Base-by-base conservation (phyloP, 2,888 invertebrate species). In the Tetragnatha montana region DNA sequence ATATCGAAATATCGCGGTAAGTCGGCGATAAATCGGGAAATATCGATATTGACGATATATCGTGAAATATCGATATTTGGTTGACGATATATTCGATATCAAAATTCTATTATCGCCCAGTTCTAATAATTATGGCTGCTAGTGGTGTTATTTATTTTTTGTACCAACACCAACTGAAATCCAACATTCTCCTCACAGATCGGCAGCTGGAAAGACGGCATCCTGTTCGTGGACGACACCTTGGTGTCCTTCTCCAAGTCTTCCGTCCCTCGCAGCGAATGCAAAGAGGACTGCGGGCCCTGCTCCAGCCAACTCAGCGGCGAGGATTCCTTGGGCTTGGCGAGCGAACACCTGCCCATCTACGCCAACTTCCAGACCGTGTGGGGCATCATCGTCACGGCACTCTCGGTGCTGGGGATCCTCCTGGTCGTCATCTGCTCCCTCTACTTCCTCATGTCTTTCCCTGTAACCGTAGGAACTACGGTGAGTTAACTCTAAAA, bases 381-480 rank as follows among this genome's bases (percentile, higher is more conserved):
- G 47, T 94, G 94, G 93, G 94, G 93, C 8, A 93, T 94, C 21
- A 93, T 93, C 92, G 60, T 92, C 92, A 71, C 93, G 91, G 87
- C 92, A 0, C 90, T 94, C 17, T 93, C 93, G 6, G 93, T 93
- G 6, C 86, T 94, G 6, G 94, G 94, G 0, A 92, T 93, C 8
- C 92, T 94, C 60, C 91, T 93, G 8, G 92, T 93, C 1, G 83
- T 94, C 19, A 93, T 93, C 21, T 92, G 93, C 87, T 93, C 93
- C 81, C 92, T 94, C 8, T 94, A 94, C 92, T 93, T 94, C 85
- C 91, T 93, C 51, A 92, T 93, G 69, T 93, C 93, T 10, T 94
- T 93, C 91, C 94, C 93, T 0, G 92, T 93, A 76, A 92, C 93
- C 6, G 93, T 93, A 19, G 93, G 93, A 78, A 93, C 93, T 50